These are phyloP conservation scores for Eristalis pertinax DNA, from an alignment of 2,888 invertebrate species.

Conservation along the genomic window DNA sequence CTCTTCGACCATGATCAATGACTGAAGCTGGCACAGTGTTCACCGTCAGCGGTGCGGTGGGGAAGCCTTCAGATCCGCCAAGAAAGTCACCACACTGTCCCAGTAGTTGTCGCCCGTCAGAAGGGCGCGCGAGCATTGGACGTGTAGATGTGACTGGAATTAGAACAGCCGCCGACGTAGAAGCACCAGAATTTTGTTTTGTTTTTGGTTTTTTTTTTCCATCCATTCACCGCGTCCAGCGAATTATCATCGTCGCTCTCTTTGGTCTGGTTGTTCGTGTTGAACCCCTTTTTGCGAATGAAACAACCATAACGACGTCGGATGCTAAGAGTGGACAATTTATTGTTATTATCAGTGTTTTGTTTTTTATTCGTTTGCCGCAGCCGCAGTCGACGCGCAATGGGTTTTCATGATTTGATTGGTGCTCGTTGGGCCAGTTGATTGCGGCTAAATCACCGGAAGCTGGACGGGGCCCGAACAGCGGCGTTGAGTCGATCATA, in stretches of 20 bases:
- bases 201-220: conserved; percentile 9
- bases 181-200: conserved; percentile 41
- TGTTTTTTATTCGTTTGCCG: conserved; percentile 2
- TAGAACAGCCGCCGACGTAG: conserved; percentile 51
- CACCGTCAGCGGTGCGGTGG: neutral
- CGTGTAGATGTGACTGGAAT: conserved; percentile 66
- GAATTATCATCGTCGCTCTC: conserved; percentile 32
- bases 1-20: conserved; percentile 59
- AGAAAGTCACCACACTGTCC: conserved; percentile 37
- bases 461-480: conserved; percentile 27
- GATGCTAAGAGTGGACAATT: conserved; percentile 64
- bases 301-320: conserved; percentile 59
- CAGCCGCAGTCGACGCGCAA: neutral
- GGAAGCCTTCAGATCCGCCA: conserved; percentile 27
- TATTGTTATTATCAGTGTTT: conserved; percentile 60
- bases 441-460: conserved; percentile 58
- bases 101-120: conserved; percentile 23
- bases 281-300: conserved; percentile 47
- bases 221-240: conserved; percentile 24
- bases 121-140: conserved; percentile 58
- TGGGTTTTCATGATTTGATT: conserved; percentile 36
- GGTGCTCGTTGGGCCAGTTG: conserved; percentile 26
- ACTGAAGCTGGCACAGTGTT: conserved; percentile 7
- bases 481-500: conserved; percentile 40
- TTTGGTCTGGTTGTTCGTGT: conserved; percentile 7